These are phyloP conservation scores for Mixornis gularis DNA, from an alignment of 2,113 vertebrate species.

Conservation along the genomic window DNA sequence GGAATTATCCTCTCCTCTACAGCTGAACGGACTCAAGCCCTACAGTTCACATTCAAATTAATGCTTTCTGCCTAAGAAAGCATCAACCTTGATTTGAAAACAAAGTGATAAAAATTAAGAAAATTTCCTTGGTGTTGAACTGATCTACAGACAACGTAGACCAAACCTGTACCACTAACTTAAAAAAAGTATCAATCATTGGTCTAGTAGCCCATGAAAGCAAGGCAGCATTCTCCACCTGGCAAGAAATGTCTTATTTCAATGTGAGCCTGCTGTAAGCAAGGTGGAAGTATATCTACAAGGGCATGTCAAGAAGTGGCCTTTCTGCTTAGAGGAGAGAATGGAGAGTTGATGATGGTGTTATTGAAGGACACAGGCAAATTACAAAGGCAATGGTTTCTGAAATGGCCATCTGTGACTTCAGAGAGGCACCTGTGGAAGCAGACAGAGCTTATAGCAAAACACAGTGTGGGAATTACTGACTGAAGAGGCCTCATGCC, in stretches of 20 bases:
- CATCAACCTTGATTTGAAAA: not conserved
- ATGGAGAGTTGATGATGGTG: rapidly evolving
- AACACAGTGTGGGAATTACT: not conserved
- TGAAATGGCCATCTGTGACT: not conserved
- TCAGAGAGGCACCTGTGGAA: not conserved
- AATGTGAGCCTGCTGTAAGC: not conserved
- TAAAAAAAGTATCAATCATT: not conserved
- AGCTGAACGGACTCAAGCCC: not conserved
- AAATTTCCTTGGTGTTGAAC: not conserved
- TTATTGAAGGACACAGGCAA: not conserved
- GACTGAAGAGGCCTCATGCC: not conserved
- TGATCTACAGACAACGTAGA: not conserved
- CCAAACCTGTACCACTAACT: not conserved
- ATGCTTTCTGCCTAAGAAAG: not conserved
- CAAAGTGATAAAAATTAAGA: not conserved
- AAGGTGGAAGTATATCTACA: not conserved
- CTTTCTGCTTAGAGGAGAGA: not conserved
- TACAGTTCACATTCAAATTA: not conserved
- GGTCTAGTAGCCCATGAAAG: not conserved
- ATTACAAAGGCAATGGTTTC: not conserved
- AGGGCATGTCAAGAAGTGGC: not conserved
- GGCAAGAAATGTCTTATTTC: not conserved
- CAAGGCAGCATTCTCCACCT: not conserved
- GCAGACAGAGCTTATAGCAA: not conserved
- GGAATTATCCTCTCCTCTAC: not conserved